Evolutionary conservation across 2,888 invertebrate genomes (phyloP), one percentile per base, ranked within the genome.

Genomic region (Laspeyria flexula): DNA sequence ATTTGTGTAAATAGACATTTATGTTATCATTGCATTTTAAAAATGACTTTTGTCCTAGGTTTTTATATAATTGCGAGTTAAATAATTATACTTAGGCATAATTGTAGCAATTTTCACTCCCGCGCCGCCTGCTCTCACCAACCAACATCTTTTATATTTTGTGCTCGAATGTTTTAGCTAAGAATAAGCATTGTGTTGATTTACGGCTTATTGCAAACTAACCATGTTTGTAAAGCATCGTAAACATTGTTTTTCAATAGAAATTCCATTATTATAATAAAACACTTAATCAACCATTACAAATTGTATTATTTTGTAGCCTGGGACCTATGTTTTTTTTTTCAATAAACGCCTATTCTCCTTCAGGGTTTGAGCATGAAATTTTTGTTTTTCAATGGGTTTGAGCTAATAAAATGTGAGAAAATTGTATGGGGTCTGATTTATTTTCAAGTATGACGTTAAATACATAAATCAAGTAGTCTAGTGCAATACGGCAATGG

Each of bases 1-100:
- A 62, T 55, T 66, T 63, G 37, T 76, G 75, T 78, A 77, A 69
- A 77, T 77, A 73, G 48, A 50, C 60, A 60, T 51, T 39, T 65
- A 66, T 61, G 56, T 46, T 44, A 58, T 58, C 43, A 55, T 64
- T 57, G 65, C 68, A 67, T 67, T 70, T 67, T 60, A 60, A 60
- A 61, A 43, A 51, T 56, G 33, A 31, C 15, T 31, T 45, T 54
- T 45, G 27, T 43, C 35, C 16, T 62, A 65, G 62, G 55, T 48
- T 25, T 63, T 59, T 54, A 43, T 71, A 58, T 67, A 53, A 50
- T 60, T 56, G 62, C 2, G 31, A 60, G 47, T 60, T 38, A 56
- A 56, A 57, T 49, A 47, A n/a, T n/a, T n/a, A n/a, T n/a, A n/a
- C n/a, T n/a, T 66, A 35, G 41, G 33, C 51, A 55, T 58, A 50